Base-by-base conservation (phyloP, 2,888 invertebrate genomes). In the Drosophila peninsularis region DNA sequence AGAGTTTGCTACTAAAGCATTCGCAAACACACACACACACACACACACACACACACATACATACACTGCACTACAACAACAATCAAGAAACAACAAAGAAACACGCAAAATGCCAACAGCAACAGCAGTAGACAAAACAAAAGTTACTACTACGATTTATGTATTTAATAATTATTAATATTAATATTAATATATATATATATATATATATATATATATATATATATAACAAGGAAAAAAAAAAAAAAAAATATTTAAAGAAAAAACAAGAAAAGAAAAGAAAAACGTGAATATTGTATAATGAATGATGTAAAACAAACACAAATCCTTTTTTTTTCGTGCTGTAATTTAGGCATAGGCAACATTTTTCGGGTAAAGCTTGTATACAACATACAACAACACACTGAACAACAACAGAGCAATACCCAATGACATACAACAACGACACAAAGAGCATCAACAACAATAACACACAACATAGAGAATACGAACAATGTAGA, bases 291-390 rank as follows among this genome's bases (percentile, higher is more conserved):
- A 69, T 73, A 62, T 60, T 78, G 54, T 77, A 73, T 65, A 73
- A 65, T 65, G 56, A 62, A 32, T 54, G 54, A 62, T 69, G 54
- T 55, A 69, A 60, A 58, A 50, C 34, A 63, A 50, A 34, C 5
- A 63, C 32, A 76, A 65, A 39, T 30, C 24, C 24, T 32, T 44
- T 70, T 78, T 78, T 79, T 79, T 62, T 62, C 44, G 60, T 73
- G 67, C 65, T 83, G 73, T 85, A 85, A 80, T 64, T 75, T 63
- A 86, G 83, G 80, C 62, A 65, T 74, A 67, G 62, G 56, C 58
- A 45, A 39, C 32, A 32, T 55, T 69, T 69, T 63, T 17, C 44
- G 79, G 62, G 58, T 66, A 53, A 56, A 41, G 65, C 65, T 58
- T 70, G 75, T 74, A 47, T 58, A 61, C 60, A 67, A 56, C 50